phyloP scores from a whole-genome alignment of 1,140 invertebrate species.

The Halictus rubicundus region DNA sequence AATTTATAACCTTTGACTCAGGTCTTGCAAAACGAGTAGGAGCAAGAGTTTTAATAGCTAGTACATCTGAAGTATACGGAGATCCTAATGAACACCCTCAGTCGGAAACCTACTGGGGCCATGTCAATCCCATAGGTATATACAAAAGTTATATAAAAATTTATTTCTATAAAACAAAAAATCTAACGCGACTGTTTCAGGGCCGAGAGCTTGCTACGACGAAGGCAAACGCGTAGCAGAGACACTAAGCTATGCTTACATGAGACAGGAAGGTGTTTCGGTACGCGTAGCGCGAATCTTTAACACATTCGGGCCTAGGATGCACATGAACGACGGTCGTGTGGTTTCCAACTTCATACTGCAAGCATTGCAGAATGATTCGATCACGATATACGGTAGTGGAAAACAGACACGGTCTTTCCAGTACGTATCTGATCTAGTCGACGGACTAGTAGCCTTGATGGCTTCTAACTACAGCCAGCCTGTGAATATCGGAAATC shows the following conservation, averaged over 20 bases:
- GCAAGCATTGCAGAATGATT: conserved; percentile 96
- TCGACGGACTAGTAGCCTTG: conserved; percentile 95
- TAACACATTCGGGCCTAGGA: conserved; percentile 99
- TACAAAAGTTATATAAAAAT: too few relatives aligned
- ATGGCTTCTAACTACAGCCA: conserved; percentile 97
- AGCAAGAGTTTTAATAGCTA: conserved; percentile 96
- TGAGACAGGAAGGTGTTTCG: conserved; percentile 96
- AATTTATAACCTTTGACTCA: conserved; percentile 68
- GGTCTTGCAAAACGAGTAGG: conserved; percentile 96
- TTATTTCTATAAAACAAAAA: too few relatives aligned
- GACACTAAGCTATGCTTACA: conserved; percentile 97
- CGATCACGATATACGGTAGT: conserved; percentile 98
- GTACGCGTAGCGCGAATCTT: conserved; percentile 99
- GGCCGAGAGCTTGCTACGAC: conserved; percentile 98
- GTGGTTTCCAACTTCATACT: conserved; percentile 99
- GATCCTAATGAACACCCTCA: conserved; percentile 98
- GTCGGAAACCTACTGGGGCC: conserved; percentile 97
- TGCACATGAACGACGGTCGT: conserved; percentile 99
- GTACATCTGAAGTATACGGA: conserved; percentile 99
- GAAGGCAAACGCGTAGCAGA: conserved; percentile 99
- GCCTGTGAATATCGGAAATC: conserved; percentile 99
- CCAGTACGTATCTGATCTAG: conserved; percentile 98
- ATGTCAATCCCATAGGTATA: conserved; percentile 98
- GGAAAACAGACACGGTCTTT: conserved; percentile 98
- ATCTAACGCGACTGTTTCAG: conserved; percentile 75